These are phyloP conservation scores for Leptarthrus brevirostris DNA, from an alignment of 2,888 invertebrate species.

Conservation along the genomic window DNA sequence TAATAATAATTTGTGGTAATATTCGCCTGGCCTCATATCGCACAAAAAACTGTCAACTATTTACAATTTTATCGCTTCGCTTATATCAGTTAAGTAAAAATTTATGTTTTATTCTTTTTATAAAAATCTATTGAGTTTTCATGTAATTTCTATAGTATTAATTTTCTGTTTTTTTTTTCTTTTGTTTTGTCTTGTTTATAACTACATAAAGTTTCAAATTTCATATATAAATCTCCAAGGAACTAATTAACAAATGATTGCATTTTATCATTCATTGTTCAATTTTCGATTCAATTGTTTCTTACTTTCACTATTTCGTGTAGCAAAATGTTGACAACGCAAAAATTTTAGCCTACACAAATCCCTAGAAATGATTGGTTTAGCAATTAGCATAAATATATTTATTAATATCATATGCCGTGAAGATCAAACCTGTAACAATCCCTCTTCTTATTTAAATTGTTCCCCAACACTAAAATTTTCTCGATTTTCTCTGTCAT, in stretches of 20 bases:
- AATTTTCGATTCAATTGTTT: constrained; percentile 33
- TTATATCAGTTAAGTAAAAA: constrained; percentile 34
- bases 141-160: constrained; percentile 24
- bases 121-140: constrained; percentile 31
- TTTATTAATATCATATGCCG: too few species aligned
- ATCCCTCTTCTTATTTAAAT: too few species aligned
- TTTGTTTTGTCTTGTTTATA: constrained; percentile 32
- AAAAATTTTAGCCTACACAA: constrained; percentile 23
- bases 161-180: constrained; percentile 2
- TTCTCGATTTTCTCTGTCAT: too few species aligned
- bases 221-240: constrained; percentile 53
- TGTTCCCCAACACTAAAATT: too few species aligned
- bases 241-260: constrained; percentile 55
- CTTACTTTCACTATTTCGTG: not conserved
- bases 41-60: constrained; percentile 34
- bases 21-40: constrained; percentile 24
- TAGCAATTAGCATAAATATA: too few species aligned
- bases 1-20: not conserved
- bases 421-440: too few species aligned
- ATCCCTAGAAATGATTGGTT: too few species aligned
- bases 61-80: constrained; percentile 25
- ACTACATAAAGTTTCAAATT: constrained; percentile 42
- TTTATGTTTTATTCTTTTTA: constrained; percentile 34
- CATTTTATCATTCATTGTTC: constrained; percentile 50
- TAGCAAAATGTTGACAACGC: constrained; percentile 19